A percentile compares a stretch with the other conserved stretches of the same genome.
These are phyloP conservation scores for Orbicella faveolata DNA, from an alignment of 64 coral and sea anemone species.

Conservation along the genomic window DNA sequence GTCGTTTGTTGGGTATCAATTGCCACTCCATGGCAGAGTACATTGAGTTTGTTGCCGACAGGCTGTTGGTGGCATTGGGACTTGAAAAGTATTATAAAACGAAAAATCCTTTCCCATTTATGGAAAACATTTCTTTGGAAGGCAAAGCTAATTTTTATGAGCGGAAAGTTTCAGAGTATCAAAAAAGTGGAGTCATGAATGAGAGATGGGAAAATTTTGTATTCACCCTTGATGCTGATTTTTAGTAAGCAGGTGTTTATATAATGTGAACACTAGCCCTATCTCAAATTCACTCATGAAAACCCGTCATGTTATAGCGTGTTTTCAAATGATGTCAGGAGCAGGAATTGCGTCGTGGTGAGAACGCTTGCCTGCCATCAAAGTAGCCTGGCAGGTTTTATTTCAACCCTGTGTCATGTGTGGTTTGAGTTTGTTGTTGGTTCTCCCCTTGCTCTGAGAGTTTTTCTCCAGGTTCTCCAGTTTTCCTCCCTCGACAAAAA, in stretches of 20 bases:
- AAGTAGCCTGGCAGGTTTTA: no score
- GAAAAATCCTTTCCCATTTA: constrained; percentile 81
- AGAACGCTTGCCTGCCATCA: no score
- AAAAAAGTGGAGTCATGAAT: constrained; percentile 84
- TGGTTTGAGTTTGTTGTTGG: no score
- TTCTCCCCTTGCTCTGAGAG: no score
- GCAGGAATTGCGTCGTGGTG: no score
- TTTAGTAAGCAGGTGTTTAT: background rate
- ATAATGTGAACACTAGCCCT: no score
- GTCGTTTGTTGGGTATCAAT: constrained; percentile 79
- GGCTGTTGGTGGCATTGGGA: constrained; percentile 63
- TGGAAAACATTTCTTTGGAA: constrained; percentile 90
- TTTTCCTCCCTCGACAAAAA: no score
- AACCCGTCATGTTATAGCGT: no score
- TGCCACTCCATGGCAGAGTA: constrained; percentile 75
- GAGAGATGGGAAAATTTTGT: constrained; percentile 51
- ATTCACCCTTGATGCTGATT: constrained; percentile 71
- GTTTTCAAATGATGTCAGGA: no score
- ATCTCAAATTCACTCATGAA: no score
- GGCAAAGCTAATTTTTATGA: constrained; percentile 94
- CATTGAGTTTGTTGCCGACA: constrained; percentile 90
- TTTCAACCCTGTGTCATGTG: no score
- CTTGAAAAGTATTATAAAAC: constrained; percentile 64
- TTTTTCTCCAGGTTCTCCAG: no score
- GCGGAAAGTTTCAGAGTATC: constrained; percentile 78